phyloP scores from a whole-genome alignment of 2,113 vertebrate species.

The Cynocephalus volans region DNA sequence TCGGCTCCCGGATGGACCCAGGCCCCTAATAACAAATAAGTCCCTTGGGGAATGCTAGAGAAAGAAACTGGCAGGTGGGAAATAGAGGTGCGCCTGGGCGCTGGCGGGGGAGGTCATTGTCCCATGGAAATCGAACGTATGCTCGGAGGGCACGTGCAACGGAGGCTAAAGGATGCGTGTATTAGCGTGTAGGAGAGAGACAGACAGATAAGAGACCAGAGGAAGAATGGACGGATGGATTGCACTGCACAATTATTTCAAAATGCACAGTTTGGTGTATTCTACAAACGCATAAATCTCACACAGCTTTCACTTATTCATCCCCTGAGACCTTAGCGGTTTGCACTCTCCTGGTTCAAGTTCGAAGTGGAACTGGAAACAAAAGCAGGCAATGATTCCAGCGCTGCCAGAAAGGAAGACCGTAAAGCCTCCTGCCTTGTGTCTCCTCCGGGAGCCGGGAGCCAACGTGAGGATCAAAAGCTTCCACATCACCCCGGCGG shows the following conservation, averaged over 20 bases:
- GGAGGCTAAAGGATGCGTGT: background rate
- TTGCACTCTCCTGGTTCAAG: conserved; percentile 65
- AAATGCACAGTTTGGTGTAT: conserved; percentile 39
- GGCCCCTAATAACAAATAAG: background rate
- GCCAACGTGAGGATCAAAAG: conserved; percentile 71
- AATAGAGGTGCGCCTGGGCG: background rate
- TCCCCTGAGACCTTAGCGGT: background rate
- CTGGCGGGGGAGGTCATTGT: background rate
- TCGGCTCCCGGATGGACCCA: background rate
- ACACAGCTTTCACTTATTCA: background rate
- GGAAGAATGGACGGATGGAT: background rate
- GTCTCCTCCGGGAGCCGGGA: background rate
- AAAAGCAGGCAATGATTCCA: conserved; percentile 57
- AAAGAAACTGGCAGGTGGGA: background rate
- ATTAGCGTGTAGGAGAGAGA: background rate
- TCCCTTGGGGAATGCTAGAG: background rate
- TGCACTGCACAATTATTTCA: background rate
- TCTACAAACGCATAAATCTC: conserved; percentile 2
- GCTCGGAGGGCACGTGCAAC: background rate
- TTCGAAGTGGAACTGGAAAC: conserved; percentile 68
- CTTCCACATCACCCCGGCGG: conserved; percentile 8
- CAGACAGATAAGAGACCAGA: background rate
- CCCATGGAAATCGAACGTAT: background rate
- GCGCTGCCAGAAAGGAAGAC: conserved; percentile 14
- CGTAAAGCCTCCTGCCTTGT: conserved; percentile 22